A percentile compares a stretch with the other conserved stretches of the same genome.
Conservation (phyloP, 2,113 vertebrate species). For the Corvus cornix region DNA sequence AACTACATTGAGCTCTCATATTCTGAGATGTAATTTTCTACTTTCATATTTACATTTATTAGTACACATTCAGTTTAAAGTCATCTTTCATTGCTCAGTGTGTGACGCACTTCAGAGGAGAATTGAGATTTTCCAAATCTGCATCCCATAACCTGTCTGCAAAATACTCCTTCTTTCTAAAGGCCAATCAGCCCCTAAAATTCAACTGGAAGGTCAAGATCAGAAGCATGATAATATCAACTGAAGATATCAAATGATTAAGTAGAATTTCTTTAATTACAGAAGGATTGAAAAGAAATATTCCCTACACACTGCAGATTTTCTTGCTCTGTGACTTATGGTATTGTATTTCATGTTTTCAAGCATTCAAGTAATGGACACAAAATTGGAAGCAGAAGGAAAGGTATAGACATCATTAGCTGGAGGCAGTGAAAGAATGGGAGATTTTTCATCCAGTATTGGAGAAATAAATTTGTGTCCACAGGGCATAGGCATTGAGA, state of each 20-base stretch:
- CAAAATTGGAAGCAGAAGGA: slow-evolving; percentile 38
- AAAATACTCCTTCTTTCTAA: not conserved
- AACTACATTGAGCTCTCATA: not conserved
- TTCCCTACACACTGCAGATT: not conserved
- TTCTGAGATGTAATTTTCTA: not conserved
- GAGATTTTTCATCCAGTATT: slow-evolving; percentile 4
- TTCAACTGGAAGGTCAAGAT: not conserved
- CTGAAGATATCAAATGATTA: not conserved
- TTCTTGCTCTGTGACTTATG: not conserved
- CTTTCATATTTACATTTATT: not conserved
- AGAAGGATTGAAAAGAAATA: not conserved
- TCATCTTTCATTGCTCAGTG: not conserved
- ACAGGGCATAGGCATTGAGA: slow-evolving; percentile 22
- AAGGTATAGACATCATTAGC: slow-evolving; percentile 18
- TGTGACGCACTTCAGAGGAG: not conserved
- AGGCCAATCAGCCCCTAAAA: not conserved
- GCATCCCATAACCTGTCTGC: not conserved
- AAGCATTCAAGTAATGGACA: not conserved
- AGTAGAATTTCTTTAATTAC: not conserved
- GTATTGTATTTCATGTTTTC: slow-evolving; percentile 34
- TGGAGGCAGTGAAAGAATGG: not conserved
- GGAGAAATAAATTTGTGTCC: slow-evolving; percentile 46
- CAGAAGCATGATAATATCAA: not conserved
- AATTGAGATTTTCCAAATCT: not conserved
- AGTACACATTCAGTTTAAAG: not conserved